Base-by-base conservation (phyloP, 2,888 invertebrate genomes). In the Lypha dubia region DNA sequence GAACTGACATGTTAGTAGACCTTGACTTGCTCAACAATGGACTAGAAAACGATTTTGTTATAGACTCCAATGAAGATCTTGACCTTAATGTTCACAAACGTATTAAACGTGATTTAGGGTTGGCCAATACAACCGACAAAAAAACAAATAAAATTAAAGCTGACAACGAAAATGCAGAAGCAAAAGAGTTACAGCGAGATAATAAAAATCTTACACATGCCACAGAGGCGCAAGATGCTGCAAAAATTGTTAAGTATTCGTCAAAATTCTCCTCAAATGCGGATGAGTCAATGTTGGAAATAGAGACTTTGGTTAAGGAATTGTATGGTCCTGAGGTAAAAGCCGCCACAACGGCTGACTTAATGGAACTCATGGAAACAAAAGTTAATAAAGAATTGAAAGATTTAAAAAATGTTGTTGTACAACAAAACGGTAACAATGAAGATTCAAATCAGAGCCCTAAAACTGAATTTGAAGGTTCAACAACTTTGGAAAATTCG, bases 21-120 rank as follows among this genome's bases (percentile, higher is more conserved):
- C 73, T 87, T 79, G 88, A 89, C 89, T 87, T 88, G 86, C 83
- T 87, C 68, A 86, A 87, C 81, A 90, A 91, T 87, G 86, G 88
- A 89, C 88, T 90, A 63, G 86, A 88, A 85, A 84, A 86, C 46
- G 83, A 60, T 80, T 68, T 75, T 49, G 53, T 73, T 70, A 20
- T 65, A 56, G 76, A 83, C 81, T 62, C 70, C 1, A 79, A n/a
- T n/a, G n/a, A 81, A 75, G 79, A 84, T 68, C 74, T 83, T 83
- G 85, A 86, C 79, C 73, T 81, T 63, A 81, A 85, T 73, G 67
- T 73, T 56, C 86, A 86, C 60, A 76, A 67, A 84, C 87, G 86
- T 77, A 49, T 74, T 58, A 87, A 86, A 84, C 85, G 87, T 67
- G 86, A 87, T 83, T 67, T 86, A 63, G 80, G 71, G 53, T 63